Base-by-base conservation (phyloP, 2,888 invertebrate species). In the Ischnus inquisitorius region DNA sequence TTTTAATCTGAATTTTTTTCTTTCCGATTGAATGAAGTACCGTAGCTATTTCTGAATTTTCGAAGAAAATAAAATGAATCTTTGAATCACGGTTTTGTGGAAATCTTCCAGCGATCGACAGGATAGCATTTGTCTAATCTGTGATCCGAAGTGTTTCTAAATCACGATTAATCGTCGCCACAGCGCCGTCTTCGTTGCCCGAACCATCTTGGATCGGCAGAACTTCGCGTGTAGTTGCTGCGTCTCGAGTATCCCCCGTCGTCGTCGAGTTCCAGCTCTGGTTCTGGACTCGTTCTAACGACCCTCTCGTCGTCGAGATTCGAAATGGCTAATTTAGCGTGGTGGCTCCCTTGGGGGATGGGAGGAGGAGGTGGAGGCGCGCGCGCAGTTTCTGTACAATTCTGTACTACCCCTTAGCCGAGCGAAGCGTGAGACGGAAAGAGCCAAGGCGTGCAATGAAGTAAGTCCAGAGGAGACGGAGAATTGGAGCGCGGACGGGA, bases 311-410 rank as follows among this genome's bases (percentile, higher is more conserved):
- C 83, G 89, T 88, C 79, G 92, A 91, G 92, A 93, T 93, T 93
- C 91, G 92, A 92, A 93, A 93, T 91, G 93, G 92, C 93, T 93
- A 93, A 93, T 93, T 93, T 92, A 90, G 90, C 92, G 85, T 84
- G 90, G 91, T 90, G 88, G 87, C 88, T 92, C 93, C 90, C 92
- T 71, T 89, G 92, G 92, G 88, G 92, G 87, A 89, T 82, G 84
- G 83, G 82, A 82, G 72, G 83, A 85, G n/a, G n/a, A n/a, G n/a
- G n/a, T n/a, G n/a, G n/a, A 86, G 84, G 71, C 16, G 46, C 28
- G 62, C 43, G 46, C 25, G 62, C 14, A 19, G 64, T 64, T 74
- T 64, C 78, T 76, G 84, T 79, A 77, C 48, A 48, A 46, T 64
- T 46, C 60, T 43, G 62, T 64, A 19, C 74, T 19, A 48, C 34